Evolutionary conservation across 2,888 invertebrate genomes (phyloP), one percentile per base, ranked within the genome.

Genomic region (Hypsopygia costalis): DNA sequence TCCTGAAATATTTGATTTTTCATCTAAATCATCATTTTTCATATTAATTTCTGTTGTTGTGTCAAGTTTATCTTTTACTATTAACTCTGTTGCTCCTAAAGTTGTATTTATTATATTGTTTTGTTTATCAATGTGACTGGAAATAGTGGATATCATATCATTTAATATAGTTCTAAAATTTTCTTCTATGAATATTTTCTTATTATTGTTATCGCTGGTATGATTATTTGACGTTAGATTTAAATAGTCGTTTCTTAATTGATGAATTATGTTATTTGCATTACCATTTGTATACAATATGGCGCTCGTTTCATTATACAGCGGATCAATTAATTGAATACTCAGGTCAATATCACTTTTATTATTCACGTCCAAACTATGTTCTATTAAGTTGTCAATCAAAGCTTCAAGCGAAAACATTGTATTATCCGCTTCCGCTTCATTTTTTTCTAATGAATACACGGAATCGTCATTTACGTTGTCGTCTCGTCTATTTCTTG

Each of bases 311-410:
- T 25, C n/a, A 25, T 25, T 25, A 25, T 16, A 16, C 2, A 16
- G 4, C 4, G 16, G 16, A 4, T 25, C 25, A 8, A 25, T 25
- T 5, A 25, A 25, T 25, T 25, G 6, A 8, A 25, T 25, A 25
- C 6, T 25, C 2, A 8, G 6, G 2, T 39, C 40, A 11, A 36
- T 10, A 11, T 51, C 20, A 10, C 42, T 48, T 31, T 46, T 36
- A 34, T 61, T 51, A 38, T 50, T 57, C 30, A 59, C 52, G 33
- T 62, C 62, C 32, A 69, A 64, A 47, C 61, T 70, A 27, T 52
- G 72, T 43, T 66, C 68, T 40, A 79, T 73, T 38, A 81, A 55
- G 51, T 71, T 69, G 36, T 79, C 73, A 36, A 81, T 75, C 32
- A 81, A 47, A 34, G 59, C 62, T 50, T 79, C 81, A 35, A 81